Evolutionary conservation across 1,140 invertebrate species (phyloP), one percentile per base, ranked within the genome.

Genomic region (Ditylenchus dipsaci): DNA sequence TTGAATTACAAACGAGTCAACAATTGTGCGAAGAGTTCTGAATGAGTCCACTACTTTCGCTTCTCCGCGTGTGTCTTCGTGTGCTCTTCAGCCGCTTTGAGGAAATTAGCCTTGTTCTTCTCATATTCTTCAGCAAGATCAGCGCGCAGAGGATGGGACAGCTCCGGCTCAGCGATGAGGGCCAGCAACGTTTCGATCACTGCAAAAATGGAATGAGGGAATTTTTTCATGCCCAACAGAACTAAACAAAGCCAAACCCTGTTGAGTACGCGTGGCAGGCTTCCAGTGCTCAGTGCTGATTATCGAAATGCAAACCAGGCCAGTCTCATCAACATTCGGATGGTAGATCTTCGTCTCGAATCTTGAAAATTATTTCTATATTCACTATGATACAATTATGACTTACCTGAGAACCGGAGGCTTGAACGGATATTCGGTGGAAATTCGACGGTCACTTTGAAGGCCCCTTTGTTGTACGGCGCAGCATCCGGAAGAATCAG

Each of bases 291-390:
- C 95, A 63, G 95, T 90, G 84, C 89, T 92, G 75, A 91, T 75
- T 73, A 63, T 13, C 56, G 26, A 67, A 11, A 75, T 53, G 62
- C 66, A 80, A 26, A 86, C 82, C 84, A 97, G 93, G 1, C 95
- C 95, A 80, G 97, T 97, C 82, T 98, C 95, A 87, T 99, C 95
- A 82, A 99, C 91, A 84, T 98, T 99, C 23, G 95, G 95, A 87
- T 99, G 95, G 84, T 99, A 98, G 78, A 99, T 98, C 88, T 96
- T 38, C 11, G 33, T 38, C 11, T 38, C 33, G 33, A 38, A 38
- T 38, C 33, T 38, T 5, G 3, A 38, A 38, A 38, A 11, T 38
- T 38, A 11, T 5, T 38, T 38, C 3, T 38, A 38, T 11, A 38
- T 5, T 5, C 11, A 38, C 33, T 38, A 38, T 38, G 33, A 38